Base-by-base conservation (phyloP, 2,113 vertebrate species). In the Hymenochirus boettgeri region DNA sequence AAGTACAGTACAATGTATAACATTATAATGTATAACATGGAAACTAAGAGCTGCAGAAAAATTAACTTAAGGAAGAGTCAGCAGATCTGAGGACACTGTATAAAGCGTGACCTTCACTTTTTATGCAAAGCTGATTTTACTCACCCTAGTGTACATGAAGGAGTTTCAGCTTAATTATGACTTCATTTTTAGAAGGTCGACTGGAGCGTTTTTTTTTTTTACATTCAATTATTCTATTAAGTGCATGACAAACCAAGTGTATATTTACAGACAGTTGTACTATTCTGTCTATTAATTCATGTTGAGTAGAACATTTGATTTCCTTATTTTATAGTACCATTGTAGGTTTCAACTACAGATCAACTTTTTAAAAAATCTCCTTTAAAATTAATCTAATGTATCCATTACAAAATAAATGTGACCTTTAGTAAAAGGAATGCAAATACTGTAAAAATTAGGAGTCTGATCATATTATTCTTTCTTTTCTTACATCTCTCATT, bases 51-150 rank as follows among this genome's bases (percentile, higher is more conserved):
- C 0, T 59, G 46, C 1, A 69, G 21, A 4, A 67, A 64, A 60
- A 65, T 2, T 54, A 71, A 2, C 23, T 19, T 52, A 46, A 70
- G 46, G 15, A 21, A 70, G 48, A 7, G 11, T 54, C 5, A 57
- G 21, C 67, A 63, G 9, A 66, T 65, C 66, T 53, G 27, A 58
- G 12, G 21, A 37, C 61, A 26, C 19, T 71, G 2, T 60, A 29
- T 53, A 54, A 61, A 70, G 9, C 17, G 71, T 1, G 1, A 62
- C 7, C 7, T 71, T 59, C 48, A n/a, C 39, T 70, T 11, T 74
- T 64, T 53, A 70, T 27, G 53, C 2, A 26, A 42, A 62, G 9
- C 13, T 74, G 18, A 25, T 64, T 71, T 69, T 35, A 26, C 11
- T 3, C 22, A 47, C 26, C 10, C n/a, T 65, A 69, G 1, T 33